Percentiles rank a stretch among this genome's conserved stretches.
Evolutionary conservation across 2,113 vertebrate genomes (phyloP).

Genomic region (Philantomba maxwellii): DNA sequence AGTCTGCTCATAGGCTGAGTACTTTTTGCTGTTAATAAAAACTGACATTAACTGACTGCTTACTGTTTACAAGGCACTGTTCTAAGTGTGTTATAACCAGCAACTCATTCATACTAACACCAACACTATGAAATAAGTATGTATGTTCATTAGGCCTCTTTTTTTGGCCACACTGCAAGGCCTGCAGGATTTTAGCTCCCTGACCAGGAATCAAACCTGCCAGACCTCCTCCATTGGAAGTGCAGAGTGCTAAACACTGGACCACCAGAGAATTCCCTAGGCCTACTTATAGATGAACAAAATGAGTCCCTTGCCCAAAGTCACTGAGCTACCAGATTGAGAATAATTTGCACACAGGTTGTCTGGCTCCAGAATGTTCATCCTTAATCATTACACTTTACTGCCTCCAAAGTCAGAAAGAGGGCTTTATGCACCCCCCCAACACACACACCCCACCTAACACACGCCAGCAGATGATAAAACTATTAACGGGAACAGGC

Average conservation of each 20-base stretch:
- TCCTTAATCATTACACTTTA: not conserved
- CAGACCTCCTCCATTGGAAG: not conserved
- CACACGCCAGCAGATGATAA: not conserved
- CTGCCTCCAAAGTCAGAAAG: not conserved
- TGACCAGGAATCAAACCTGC: not conserved
- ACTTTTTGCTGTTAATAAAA: not conserved
- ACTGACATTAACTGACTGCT: not conserved
- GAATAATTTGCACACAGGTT: not conserved
- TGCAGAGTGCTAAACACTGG: not conserved
- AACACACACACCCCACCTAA: not conserved
- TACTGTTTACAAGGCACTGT: not conserved
- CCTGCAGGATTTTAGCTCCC: not conserved
- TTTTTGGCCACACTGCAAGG: not conserved
- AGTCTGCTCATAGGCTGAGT: not conserved
- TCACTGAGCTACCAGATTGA: not conserved
- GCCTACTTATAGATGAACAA: not conserved
- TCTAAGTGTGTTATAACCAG: not conserved
- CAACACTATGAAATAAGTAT: not conserved
- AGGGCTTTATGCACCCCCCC: not conserved
- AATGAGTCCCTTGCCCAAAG: not conserved
- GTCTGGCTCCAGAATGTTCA: not conserved
- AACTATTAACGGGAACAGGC: not conserved
- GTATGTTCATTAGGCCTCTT: not conserved
- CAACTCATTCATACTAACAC: not conserved
- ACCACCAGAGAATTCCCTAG: not conserved